Evolutionary conservation across 2,113 vertebrate species (phyloP), one percentile per base, ranked within the genome.

Genomic region (Nycticebus coucang): DNA sequence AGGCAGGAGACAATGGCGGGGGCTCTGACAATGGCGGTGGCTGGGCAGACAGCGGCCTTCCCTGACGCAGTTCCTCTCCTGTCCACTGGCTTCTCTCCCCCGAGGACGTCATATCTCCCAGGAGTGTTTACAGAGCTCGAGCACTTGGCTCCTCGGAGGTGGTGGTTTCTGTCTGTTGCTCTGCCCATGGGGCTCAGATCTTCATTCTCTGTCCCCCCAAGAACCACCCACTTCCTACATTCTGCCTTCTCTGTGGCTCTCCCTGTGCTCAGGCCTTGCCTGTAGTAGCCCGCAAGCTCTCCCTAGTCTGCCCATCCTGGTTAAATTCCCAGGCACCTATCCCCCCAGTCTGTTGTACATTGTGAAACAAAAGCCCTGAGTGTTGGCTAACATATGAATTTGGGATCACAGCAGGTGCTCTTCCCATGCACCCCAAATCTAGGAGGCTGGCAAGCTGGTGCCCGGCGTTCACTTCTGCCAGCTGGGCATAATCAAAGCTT

Each of bases 1-100:
- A 55, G 26, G 11, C 26, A 10, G 5, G 30, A 53, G 28, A 26
- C 0, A 19, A 24, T 7, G 10, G n/a, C 6, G 10, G n/a, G 35
- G n/a, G 8, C 62, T 17, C 45, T 7, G 3, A 50, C 9, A 0
- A n/a, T n/a, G n/a, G n/a, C 0, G 28, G 28, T 13, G 2, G 7
- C 2, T 7, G 3, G 21, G 13, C 2, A 0, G 35, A 22, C 17
- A 14, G 17, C 37, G 35, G 5, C 21, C 1, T 85, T 7, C 66
- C 0, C 7, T 6, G 14, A 4, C 37, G 2, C 4, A 1, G 18
- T 3, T 45, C n/a, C 14, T n/a, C 33, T 94, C 22, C 37, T 2
- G 4, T 28, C 33, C 80, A 22, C 17, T 5, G n/a, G 26, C 57
- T 19, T 55, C 78, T 55, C 33, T 28, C 7, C 69, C 21, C 4